Evolutionary conservation across 2,888 invertebrate genomes (phyloP).

Genomic region (Amphipyra tragopoginis): DNA sequence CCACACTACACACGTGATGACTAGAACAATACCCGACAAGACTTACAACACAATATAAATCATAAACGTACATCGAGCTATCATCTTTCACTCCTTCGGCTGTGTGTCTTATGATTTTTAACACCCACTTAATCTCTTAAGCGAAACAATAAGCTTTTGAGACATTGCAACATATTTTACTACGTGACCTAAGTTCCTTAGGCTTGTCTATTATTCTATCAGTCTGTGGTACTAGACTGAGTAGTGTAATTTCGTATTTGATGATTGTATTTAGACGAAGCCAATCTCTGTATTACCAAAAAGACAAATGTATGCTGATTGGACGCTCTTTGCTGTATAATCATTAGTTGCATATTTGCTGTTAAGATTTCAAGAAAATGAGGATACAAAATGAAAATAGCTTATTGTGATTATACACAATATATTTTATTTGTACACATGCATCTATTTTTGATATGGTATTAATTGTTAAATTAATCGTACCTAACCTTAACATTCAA

Average conservation of each 20-base stretch:
- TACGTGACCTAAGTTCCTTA: conserved; percentile 48
- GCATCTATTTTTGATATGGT: not conserved
- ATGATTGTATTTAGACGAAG: conserved; percentile 54
- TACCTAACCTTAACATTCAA: not conserved
- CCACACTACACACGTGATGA: conserved; percentile 74
- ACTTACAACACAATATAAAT: conserved; percentile 85
- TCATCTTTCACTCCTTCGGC: conserved; percentile 84
- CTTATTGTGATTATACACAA: no score
- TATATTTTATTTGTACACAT: no score
- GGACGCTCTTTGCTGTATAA: not conserved
- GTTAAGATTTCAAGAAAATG: not conserved
- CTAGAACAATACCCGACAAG: conserved; percentile 83
- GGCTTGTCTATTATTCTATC: conserved; percentile 43
- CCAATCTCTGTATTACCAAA: conserved; percentile 24
- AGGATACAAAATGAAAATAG: not conserved
- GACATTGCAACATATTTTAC: conserved; percentile 70
- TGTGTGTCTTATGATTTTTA: conserved; percentile 85
- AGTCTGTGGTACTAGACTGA: conserved; percentile 48
- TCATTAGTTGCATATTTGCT: not conserved
- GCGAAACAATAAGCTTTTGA: conserved; percentile 78
- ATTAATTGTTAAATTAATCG: not conserved
- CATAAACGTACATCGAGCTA: conserved; percentile 80
- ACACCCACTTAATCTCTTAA: conserved; percentile 85
- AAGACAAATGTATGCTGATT: conserved; percentile 16
- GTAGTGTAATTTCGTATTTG: conserved; percentile 46